Percentiles rank a stretch among this genome's conserved stretches.
phyloP scores from a whole-genome alignment of 2,797 vertebrate genomes.

The Eulemur rubriventer region DNA sequence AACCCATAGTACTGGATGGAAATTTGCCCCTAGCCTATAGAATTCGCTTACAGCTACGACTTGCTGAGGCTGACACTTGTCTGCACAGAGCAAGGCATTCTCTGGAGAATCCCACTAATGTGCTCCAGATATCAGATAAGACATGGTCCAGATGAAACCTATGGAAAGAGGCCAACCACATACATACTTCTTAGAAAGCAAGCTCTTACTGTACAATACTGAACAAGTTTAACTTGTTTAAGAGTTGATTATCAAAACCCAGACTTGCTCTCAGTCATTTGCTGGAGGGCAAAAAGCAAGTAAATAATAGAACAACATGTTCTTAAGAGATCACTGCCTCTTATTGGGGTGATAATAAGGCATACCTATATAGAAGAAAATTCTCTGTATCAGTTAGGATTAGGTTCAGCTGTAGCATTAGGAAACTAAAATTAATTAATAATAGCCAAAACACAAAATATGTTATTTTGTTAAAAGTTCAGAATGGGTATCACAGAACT shows the following conservation, averaged over 20 bases:
- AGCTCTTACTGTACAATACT: background rate
- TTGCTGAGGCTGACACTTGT: background rate
- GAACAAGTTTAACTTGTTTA: constrained; percentile 33
- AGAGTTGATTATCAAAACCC: constrained; percentile 29
- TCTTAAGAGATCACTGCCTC: background rate
- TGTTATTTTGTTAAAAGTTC: constrained; percentile 27
- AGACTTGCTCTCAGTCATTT: constrained; percentile 30
- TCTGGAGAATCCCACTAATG: background rate
- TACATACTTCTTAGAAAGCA: background rate
- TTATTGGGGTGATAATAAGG: background rate
- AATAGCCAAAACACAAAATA: constrained; percentile 32
- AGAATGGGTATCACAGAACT: background rate
- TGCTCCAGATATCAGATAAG: background rate
- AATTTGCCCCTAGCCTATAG: background rate
- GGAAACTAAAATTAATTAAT: constrained; percentile 35
- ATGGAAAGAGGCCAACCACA: background rate
- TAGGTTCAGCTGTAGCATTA: background rate
- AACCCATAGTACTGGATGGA: background rate
- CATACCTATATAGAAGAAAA: background rate
- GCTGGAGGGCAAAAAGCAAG: background rate
- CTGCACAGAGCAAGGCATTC: background rate
- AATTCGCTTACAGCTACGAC: background rate
- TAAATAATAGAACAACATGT: constrained; percentile 15
- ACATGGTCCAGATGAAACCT: background rate
- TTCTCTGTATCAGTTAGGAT: background rate